Evolutionary conservation across 2,888 invertebrate species (phyloP).

Genomic region (Arrhopalites spinosus): DNA sequence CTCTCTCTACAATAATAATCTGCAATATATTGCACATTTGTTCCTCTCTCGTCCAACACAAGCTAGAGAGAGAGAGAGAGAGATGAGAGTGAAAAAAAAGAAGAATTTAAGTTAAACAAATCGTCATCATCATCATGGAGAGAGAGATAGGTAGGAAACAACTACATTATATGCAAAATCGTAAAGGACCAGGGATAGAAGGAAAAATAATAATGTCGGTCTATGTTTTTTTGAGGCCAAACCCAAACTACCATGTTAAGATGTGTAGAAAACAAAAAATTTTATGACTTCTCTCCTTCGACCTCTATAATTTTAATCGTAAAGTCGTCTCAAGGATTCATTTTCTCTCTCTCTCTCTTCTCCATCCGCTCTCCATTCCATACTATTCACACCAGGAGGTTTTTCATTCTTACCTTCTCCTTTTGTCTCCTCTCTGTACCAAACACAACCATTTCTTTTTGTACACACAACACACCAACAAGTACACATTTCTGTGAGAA

Average conservation of each 20-base stretch:
- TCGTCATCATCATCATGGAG: neutral
- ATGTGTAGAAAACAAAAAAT: constrained; percentile 31
- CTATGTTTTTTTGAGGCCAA: constrained; percentile 37
- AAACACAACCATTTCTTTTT: neutral
- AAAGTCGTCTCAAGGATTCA: constrained; percentile 43
- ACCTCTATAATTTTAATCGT: constrained; percentile 45
- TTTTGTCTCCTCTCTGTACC: neutral
- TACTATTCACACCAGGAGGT: constrained; percentile 20
- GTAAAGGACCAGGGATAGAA: constrained; percentile 9
- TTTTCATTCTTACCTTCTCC: constrained; percentile 5
- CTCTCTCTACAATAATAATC: too few relatives aligned
- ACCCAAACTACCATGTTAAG: constrained; percentile 1
- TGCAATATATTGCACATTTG: too few relatives aligned
- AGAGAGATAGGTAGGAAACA: neutral
- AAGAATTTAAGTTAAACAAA: too few relatives aligned
- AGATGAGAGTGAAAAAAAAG: neutral
- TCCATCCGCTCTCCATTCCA: constrained; percentile 25
- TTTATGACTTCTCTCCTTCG: constrained; percentile 31
- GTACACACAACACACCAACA: neutral
- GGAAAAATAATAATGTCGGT: too few relatives aligned
- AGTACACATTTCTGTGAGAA: neutral
- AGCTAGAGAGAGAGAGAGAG: neutral
- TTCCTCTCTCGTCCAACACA: too few relatives aligned
- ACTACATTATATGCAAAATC: neutral
- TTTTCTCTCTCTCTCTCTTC: constrained; percentile 29